Evolutionary conservation across 2,797 vertebrate genomes (phyloP), one percentile per base, ranked within the genome.

Genomic region (Cottoperca gobio): DNA sequence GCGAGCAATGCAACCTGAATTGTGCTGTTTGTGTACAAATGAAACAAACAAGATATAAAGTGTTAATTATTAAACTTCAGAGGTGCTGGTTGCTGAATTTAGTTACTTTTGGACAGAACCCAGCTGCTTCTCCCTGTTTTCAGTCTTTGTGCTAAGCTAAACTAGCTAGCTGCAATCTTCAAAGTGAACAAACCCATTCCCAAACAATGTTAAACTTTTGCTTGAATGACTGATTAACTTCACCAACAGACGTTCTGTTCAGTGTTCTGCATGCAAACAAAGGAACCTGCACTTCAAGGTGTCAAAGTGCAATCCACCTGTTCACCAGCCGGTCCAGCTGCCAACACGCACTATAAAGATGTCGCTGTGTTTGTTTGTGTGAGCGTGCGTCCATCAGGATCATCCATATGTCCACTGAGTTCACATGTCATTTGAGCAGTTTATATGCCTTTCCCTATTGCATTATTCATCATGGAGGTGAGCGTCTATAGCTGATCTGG

Each of bases 391-490:
- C 53, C 49, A 59, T 48, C 67, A 64, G 67, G 66, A 81, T 86
- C 70, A 43, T 82, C 85, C 86, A 82, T 89, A 88, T 89, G 89
- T 83, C 76, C 50, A 12, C 68, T 82, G 58, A n/a, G 85, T 89
- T 82, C 78, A 60, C 80, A 60, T 92, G 92, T 91, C 84, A 93
- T 88, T 75, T 78, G 87, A 93, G 88, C 76, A 74, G 68, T 88
- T 92, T 91, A 84, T 89, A 80, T 84, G 88, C 66, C 78, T 72
- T 71, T 79, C 14, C 72, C 88, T 90, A 6, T 78, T 95, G 17
- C 93, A 95, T 94, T 93, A 95, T 95, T 95, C 84, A 95, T 94
- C 49, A 83, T 11, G 86, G 88, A 94, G 91, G 89, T 91, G 88
- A 89, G 88, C 68, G 67, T 90, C 86, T 89, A 82, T 81, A 66